Evolutionary conservation across 2,797 vertebrate species (phyloP).

Genomic region (Setipinna tenuifilis): DNA sequence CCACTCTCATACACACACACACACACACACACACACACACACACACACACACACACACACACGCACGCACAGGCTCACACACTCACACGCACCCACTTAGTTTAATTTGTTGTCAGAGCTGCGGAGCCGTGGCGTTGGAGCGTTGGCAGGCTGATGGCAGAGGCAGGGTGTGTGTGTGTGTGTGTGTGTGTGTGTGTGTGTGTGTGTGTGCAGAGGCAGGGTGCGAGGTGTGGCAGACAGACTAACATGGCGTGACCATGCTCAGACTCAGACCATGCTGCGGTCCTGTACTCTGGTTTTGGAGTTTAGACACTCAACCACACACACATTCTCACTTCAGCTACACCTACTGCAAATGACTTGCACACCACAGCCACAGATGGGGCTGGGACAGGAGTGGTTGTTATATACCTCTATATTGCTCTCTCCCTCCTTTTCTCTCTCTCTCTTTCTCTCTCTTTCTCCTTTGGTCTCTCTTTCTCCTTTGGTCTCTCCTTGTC

Average conservation of each 20-base stretch:
- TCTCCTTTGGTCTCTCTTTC: neutral
- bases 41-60: neutral
- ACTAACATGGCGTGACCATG: neutral
- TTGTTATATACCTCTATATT: neutral
- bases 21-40: neutral
- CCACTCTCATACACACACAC: neutral
- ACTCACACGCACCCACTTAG: constrained; percentile 5
- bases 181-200: neutral
- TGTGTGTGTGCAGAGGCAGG: constrained; percentile 23
- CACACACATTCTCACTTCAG: neutral
- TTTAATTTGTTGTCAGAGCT: constrained; percentile 30
- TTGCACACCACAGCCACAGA: neutral
- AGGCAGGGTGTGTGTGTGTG: constrained; percentile 3
- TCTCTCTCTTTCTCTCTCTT: constrained; percentile 8
- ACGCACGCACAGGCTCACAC: neutral
- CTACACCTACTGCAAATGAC: neutral
- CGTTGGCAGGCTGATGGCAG: constrained; percentile 32
- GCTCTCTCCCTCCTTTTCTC: neutral
- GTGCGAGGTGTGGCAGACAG: neutral
- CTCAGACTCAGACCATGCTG: neutral
- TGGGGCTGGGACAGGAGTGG: neutral
- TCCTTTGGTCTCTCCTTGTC: no score
- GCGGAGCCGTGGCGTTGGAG: neutral
- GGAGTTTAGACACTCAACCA: neutral
- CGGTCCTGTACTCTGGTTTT: constrained; percentile 28